Percentiles rank a stretch among this genome's conserved stretches.
These are phyloP conservation scores for Pontoporia blainvillei DNA, from an alignment of 2,113 vertebrate species.

Conservation along the genomic window DNA sequence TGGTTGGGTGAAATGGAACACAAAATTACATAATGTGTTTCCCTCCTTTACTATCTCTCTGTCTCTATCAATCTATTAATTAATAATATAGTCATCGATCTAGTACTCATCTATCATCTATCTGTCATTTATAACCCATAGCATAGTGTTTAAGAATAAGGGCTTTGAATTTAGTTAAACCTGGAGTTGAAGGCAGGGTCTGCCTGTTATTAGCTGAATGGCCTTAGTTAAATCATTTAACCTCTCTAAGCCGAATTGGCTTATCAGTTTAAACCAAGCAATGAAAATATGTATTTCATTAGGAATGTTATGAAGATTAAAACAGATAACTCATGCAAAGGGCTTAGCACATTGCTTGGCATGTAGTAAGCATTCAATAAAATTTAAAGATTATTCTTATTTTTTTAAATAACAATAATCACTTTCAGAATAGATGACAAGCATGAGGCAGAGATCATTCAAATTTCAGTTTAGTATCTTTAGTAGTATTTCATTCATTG, in stretches of 20 bases:
- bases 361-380: neutral
- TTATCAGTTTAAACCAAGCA: neutral
- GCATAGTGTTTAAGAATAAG: neutral
- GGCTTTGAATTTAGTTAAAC: neutral
- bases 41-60: neutral
- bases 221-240: neutral
- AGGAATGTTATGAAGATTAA: neutral
- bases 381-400: neutral
- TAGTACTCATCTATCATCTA: neutral
- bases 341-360: neutral
- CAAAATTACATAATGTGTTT: neutral
- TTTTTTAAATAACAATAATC: neutral
- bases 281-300: neutral
- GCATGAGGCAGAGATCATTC: neutral
- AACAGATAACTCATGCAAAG: neutral
- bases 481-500: neutral
- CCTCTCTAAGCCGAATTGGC: neutral
- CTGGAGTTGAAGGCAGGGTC: neutral
- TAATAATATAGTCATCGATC: neutral
- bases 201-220: neutral
- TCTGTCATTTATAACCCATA: neutral
- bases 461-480: neutral
- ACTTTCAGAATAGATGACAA: neutral
- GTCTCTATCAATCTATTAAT: neutral
- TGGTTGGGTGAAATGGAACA: conserved; percentile 37